Evolutionary conservation across 2,888 invertebrate genomes (phyloP).

Genomic region (Gonocerus acuteangulatus): DNA sequence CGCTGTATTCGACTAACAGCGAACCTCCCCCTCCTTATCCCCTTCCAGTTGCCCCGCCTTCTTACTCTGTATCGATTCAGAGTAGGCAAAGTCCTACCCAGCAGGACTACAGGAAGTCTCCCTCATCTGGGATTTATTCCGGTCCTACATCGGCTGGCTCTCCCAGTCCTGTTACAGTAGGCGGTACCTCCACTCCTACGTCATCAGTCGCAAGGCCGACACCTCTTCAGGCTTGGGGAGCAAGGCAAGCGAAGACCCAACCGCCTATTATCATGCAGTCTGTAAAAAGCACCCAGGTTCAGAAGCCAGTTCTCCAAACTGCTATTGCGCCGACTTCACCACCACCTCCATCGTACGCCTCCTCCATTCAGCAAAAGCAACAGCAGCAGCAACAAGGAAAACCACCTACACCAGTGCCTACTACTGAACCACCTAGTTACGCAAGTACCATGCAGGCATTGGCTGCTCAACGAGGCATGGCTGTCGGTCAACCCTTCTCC

Average conservation of each 20-base stretch:
- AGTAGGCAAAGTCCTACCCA: constrained; percentile 79
- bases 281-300: constrained; percentile 90
- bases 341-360: constrained; percentile 73
- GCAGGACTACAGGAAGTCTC: constrained; percentile 73
- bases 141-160: constrained; percentile 69
- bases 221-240: constrained; percentile 75
- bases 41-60: constrained; percentile 68
- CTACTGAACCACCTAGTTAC: constrained; percentile 85
- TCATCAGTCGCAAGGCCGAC: constrained; percentile 64
- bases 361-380: constrained; percentile 69
- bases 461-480: constrained; percentile 59
- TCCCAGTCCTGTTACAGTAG: constrained; percentile 70
- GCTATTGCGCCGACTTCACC: constrained; percentile 67
- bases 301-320: constrained; percentile 89
- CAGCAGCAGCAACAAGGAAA: constrained; percentile 55
- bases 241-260: constrained; percentile 79
- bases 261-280: constrained; percentile 95
- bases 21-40: constrained; percentile 58
- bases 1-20: constrained; percentile 57
- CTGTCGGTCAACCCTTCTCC: constrained; percentile 36
- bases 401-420: constrained; percentile 53
- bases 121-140: constrained; percentile 71
- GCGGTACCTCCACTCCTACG: constrained; percentile 54
- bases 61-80: constrained; percentile 78
- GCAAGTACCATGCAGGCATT: constrained; percentile 78